phyloP scores from a whole-genome alignment of 2,797 vertebrate genomes.

The Sebastes jordani region DNA sequence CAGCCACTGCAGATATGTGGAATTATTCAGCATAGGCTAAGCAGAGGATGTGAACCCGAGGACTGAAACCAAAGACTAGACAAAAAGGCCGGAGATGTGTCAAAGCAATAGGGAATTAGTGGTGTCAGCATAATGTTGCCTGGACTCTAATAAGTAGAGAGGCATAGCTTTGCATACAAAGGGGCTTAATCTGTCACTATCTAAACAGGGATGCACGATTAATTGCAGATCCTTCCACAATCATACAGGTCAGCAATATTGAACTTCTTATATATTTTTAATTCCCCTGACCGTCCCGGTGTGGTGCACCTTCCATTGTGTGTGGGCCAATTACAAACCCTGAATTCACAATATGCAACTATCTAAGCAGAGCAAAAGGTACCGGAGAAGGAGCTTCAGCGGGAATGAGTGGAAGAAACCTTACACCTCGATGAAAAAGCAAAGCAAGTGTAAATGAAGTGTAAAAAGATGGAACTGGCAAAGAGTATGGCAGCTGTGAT shows the following conservation, averaged over 20 bases:
- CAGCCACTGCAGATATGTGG: not conserved
- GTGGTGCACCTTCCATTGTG: not conserved
- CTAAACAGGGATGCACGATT: not conserved
- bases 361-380: not conserved
- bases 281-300: not conserved
- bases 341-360: conserved; percentile 4
- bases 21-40: conserved; percentile 5
- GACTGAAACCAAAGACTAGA: not conserved
- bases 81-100: conserved; percentile 10
- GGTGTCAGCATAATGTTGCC: conserved; percentile 23
- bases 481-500: not conserved
- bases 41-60: not conserved
- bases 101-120: not conserved
- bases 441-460: conserved; percentile 1
- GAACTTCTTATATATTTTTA: conserved; percentile 16
- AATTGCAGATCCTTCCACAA: conserved; percentile 24
- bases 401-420: not conserved
- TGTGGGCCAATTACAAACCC: not conserved
- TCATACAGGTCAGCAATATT: conserved; percentile 17
- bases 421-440: not conserved
- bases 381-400: not conserved
- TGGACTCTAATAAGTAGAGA: conserved; percentile 22
- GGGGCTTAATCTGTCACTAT: conserved; percentile 21
- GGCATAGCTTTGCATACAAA: conserved; percentile 40
- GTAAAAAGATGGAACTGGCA: not conserved